Conservation (phyloP, 2,888 invertebrate species). For the Conistra vaccinii region DNA sequence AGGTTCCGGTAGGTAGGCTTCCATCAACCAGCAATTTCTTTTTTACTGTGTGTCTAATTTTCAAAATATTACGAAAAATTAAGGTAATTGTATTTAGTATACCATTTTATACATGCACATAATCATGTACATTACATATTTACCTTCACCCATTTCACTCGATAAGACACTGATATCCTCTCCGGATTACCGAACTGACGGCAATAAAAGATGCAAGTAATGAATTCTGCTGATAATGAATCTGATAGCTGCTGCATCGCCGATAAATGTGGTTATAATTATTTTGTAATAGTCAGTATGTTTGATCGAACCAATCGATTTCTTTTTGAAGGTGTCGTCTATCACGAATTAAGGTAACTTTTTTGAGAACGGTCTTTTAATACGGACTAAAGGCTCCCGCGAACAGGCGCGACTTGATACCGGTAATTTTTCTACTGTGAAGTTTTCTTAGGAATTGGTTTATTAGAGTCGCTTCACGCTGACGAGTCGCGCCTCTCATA, state of each 20-base stretch:
- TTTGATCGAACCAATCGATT: slow-evolving; percentile 8
- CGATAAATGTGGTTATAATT: slow-evolving; percentile 6
- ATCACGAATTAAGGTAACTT: not conserved
- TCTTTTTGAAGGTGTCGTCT: slow-evolving; percentile 25
- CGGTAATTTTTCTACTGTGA: too few relatives aligned
- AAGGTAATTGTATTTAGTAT: not conserved
- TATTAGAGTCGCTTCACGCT: too few relatives aligned
- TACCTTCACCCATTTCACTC: slow-evolving; percentile 8
- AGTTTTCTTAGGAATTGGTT: too few relatives aligned
- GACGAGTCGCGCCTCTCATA: too few relatives aligned
- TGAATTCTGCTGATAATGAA: slow-evolving; percentile 8
- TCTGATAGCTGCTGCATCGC: slow-evolving; percentile 16
- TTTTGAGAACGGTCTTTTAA: not conserved
- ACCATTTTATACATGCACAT: not conserved
- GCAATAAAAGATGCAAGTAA: slow-evolving; percentile 30
- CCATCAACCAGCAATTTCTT: too few relatives aligned
- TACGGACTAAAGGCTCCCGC: not conserved
- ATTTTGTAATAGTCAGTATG: slow-evolving; percentile 23
- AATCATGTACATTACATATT: not conserved
- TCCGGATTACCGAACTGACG: slow-evolving; percentile 28
- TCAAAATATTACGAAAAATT: not conserved
- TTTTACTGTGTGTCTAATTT: not conserved
- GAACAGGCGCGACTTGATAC: too few relatives aligned
- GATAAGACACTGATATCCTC: slow-evolving; percentile 33
- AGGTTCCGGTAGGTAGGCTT: too few relatives aligned